Percentiles rank a stretch among this genome's conserved stretches.
These are phyloP conservation scores for Myotis davidii DNA, from an alignment of 2,113 vertebrate species.

Conservation along the genomic window DNA sequence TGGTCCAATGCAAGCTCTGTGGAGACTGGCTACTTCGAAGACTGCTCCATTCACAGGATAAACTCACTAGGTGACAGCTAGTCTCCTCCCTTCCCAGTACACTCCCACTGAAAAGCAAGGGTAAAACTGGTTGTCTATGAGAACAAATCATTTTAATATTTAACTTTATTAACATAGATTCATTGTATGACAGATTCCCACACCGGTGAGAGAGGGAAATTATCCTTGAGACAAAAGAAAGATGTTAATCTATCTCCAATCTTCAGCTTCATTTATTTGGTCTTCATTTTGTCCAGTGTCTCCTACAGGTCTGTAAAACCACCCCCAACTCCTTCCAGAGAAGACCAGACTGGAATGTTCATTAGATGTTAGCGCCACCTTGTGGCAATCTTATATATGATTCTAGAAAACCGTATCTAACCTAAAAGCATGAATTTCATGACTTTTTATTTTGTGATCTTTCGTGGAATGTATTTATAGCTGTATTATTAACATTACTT, in stretches of 20 bases:
- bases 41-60: neutral
- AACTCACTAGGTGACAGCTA: neutral
- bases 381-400: slow-evolving; percentile 30
- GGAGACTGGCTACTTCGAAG: neutral
- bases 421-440: slow-evolving; percentile 17
- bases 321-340: neutral
- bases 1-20: neutral
- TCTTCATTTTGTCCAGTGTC: neutral
- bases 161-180: neutral
- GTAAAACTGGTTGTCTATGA: neutral
- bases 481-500: no score
- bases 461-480: neutral
- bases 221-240: slow-evolving; percentile 2
- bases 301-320: neutral
- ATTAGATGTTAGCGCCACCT: slow-evolving; percentile 76
- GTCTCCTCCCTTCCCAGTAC: neutral
- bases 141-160: neutral
- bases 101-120: neutral
- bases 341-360: slow-evolving; percentile 22
- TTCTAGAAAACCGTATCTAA: neutral
- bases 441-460: slow-evolving; percentile 36
- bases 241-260: neutral
- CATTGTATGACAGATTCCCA: neutral
- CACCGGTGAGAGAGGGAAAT: neutral
- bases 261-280: neutral